phyloP scores from a whole-genome alignment of 2,797 vertebrate species.

The Manis javanica region DNA sequence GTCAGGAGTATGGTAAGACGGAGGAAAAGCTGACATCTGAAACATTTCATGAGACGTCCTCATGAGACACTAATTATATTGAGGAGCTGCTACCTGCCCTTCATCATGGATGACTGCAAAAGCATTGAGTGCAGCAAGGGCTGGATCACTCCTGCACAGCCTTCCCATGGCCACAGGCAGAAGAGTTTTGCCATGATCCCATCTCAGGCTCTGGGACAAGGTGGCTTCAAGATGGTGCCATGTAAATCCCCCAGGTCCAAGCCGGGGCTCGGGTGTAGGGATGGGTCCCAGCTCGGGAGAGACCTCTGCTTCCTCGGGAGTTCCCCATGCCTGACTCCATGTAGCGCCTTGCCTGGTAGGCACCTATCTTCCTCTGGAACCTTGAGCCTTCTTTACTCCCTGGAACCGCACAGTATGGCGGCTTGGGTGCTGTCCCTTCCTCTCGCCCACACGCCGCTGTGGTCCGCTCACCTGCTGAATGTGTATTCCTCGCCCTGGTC shows the following conservation, averaged over 20 bases:
- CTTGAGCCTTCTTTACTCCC: neutral
- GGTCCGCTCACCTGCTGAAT: neutral
- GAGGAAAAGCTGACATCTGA: neutral
- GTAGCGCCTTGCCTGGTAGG: neutral
- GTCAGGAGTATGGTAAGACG: neutral
- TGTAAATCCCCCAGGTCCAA: neutral
- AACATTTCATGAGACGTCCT: neutral
- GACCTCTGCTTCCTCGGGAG: neutral
- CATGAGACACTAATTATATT: neutral
- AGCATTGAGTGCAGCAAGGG: neutral
- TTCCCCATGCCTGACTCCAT: neutral
- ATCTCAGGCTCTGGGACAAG: neutral
- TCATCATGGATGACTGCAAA: neutral
- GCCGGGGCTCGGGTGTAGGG: neutral
- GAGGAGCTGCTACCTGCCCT: neutral
- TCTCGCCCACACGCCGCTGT: fast-evolving
- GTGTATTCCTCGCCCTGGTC: neutral
- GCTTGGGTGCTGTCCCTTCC: neutral
- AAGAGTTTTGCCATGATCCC: neutral
- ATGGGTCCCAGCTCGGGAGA: no score
- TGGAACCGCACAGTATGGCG: neutral
- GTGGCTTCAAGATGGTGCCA: neutral
- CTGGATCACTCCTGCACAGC: neutral
- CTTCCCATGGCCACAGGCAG: neutral
- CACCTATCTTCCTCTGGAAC: neutral